phyloP scores from a whole-genome alignment of 2,888 invertebrate species.

The Mesopsocus fuscifrons region DNA sequence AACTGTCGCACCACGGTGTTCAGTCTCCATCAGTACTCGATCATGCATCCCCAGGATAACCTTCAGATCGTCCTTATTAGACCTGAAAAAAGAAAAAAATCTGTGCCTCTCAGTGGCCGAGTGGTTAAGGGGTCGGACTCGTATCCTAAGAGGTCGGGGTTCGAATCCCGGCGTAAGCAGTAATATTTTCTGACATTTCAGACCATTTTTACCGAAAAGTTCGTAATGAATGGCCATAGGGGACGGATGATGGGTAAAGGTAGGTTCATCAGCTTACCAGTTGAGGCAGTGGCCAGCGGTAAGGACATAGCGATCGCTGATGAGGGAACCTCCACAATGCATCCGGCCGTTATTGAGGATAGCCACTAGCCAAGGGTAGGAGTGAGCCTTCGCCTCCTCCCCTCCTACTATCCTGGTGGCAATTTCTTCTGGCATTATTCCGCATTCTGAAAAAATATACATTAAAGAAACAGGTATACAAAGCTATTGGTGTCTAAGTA shows the following conservation, averaged over 20 bases:
- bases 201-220: too few species aligned
- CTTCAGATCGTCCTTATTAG: conserved; percentile 23
- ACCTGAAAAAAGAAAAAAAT: conserved; percentile 22
- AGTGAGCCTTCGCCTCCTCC: conserved; percentile 28
- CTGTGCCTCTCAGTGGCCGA: too few species aligned
- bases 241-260: too few species aligned
- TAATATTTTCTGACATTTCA: too few species aligned
- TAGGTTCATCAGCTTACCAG: conserved; percentile 31
- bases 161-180: too few species aligned
- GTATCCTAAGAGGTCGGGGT: too few species aligned
- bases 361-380: conserved; percentile 37
- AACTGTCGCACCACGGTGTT: neutral
- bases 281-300: conserved; percentile 38
- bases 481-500: too few species aligned
- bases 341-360: conserved; percentile 26
- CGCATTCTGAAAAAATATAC: too few species aligned
- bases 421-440: too few species aligned
- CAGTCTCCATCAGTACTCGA: conserved; percentile 20
- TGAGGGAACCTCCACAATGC: conserved; percentile 34
- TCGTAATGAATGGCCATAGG: too few species aligned
- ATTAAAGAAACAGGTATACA: too few species aligned
- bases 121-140: too few species aligned
- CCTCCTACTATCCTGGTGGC: conserved; percentile 32
- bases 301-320: conserved; percentile 33
- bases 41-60: conserved; percentile 31